Evolutionary conservation across 2,113 vertebrate genomes (phyloP).

Genomic region (Lycaon pictus): DNA sequence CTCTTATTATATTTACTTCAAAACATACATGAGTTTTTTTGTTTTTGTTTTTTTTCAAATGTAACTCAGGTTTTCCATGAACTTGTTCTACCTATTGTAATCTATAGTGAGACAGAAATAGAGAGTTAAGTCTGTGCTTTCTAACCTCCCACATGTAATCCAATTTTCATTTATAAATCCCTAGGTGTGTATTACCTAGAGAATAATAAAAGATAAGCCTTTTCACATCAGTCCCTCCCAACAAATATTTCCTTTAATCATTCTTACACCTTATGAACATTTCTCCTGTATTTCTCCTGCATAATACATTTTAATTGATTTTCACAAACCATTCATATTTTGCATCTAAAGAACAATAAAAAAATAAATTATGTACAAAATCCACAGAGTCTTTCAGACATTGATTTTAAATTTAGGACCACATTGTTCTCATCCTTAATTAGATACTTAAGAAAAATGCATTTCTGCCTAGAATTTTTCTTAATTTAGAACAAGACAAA

Average conservation of each 20-base stretch:
- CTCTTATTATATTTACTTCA: neutral
- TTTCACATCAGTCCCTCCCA: neutral
- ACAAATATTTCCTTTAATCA: conserved; percentile 40
- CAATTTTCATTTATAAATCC: neutral
- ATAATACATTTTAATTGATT: conserved; percentile 52
- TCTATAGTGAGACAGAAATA: neutral
- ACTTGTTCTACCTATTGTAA: neutral
- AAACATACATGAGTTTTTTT: neutral
- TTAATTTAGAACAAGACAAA: neutral
- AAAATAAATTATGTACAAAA: conserved; percentile 33
- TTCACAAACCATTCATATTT: conserved; percentile 8
- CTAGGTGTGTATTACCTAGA: neutral
- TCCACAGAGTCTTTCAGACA: neutral
- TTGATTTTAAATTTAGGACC: conserved; percentile 20
- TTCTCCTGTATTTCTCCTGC: neutral
- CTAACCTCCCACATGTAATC: neutral
- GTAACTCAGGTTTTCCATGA: neutral
- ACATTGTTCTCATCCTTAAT: conserved; percentile 15
- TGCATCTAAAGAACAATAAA: conserved; percentile 15
- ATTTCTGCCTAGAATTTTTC: neutral
- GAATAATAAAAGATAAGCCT: neutral
- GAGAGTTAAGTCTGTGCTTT: neutral
- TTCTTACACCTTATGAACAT: neutral
- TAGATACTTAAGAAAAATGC: neutral
- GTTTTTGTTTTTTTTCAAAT: neutral